phyloP scores from a whole-genome alignment of 2,888 invertebrate genomes.

The Orthosia gracilis region DNA sequence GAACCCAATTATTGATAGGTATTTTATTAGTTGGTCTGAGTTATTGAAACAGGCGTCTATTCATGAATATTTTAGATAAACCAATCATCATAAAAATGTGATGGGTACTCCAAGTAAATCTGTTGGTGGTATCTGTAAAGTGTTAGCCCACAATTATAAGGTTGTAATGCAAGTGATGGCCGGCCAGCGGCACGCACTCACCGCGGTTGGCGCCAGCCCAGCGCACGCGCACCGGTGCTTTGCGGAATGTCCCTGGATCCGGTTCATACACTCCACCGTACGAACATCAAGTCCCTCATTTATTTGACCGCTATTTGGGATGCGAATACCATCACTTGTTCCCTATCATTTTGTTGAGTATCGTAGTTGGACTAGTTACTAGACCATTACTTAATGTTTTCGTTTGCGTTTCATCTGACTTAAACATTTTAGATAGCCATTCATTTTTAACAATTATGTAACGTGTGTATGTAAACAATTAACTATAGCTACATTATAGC shows the following conservation, averaged over 20 bases:
- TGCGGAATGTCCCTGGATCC: slow-evolving; percentile 77
- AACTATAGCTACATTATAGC: no score
- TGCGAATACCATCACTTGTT: slow-evolving; percentile 1
- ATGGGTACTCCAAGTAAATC: slow-evolving; percentile 4
- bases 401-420: background rate
- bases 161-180: slow-evolving; percentile 49
- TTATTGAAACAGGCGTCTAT: background rate
- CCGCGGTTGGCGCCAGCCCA: slow-evolving; percentile 61
- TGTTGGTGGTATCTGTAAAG: slow-evolving; percentile 24
- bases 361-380: background rate
- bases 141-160: slow-evolving; percentile 49
- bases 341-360: background rate
- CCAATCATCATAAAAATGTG: slow-evolving; percentile 10
- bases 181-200: slow-evolving; percentile 42
- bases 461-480: no score
- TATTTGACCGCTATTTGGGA: slow-evolving; percentile 28
- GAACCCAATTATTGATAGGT: background rate
- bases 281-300: slow-evolving; percentile 45
- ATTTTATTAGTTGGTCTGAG: slow-evolving; percentile 5
- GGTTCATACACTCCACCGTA: slow-evolving; percentile 69
- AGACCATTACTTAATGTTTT: background rate
- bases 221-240: slow-evolving; percentile 78
- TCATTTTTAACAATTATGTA: no score
- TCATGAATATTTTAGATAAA: slow-evolving; percentile 8
- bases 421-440: background rate